Base-by-base conservation (phyloP, 2,888 invertebrate genomes). In the Drosophila peninsularis region DNA sequence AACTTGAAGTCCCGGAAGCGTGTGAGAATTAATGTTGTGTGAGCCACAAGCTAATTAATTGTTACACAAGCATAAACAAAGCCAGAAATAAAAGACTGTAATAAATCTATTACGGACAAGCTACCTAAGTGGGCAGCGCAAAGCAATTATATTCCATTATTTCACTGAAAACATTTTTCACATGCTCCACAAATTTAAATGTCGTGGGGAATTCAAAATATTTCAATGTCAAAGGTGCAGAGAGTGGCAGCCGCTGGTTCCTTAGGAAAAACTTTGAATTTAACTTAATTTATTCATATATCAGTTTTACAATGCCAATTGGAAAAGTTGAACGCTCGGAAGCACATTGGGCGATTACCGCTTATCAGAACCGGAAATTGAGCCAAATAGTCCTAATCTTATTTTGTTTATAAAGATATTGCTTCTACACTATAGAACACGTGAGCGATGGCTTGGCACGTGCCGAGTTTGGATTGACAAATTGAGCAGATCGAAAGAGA, bases 31-130 rank as follows among this genome's bases (percentile, higher is more conserved):
- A 52, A 57, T 19, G 42, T 54, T 56, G 61, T 77, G 74, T 53
- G 60, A 71, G 53, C 57, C 62, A 65, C 44, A 36, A 60, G 62
- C 65, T 61, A 56, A 61, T 74, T 76, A 67, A 71, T 79, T 61
- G 57, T 65, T 67, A 60, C 61, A 78, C 65, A 77, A 63, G 54
- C 62, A 27, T 34, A 55, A 55, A 34, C 30, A 44, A 63, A 19
- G 14, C 45, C 27, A 34, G 36, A 36, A 30, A 47, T 13, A 21
- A 37, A n/a, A 44, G 10, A 34, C 21, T 24, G 45, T 41, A 34
- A 63, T 69, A 75, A 71, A 71, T 66, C 62, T 75, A 60, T 71
- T 71, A 57, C 71, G 47, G 56, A 61, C 72, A 61, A 37, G 57
- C 60, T 42, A 57, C 41, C 55, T 62, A 64, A 50, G 57, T 36